These are phyloP conservation scores for Thalassophryne amazonica DNA, from an alignment of 2,797 vertebrate genomes.

Conservation along the genomic window DNA sequence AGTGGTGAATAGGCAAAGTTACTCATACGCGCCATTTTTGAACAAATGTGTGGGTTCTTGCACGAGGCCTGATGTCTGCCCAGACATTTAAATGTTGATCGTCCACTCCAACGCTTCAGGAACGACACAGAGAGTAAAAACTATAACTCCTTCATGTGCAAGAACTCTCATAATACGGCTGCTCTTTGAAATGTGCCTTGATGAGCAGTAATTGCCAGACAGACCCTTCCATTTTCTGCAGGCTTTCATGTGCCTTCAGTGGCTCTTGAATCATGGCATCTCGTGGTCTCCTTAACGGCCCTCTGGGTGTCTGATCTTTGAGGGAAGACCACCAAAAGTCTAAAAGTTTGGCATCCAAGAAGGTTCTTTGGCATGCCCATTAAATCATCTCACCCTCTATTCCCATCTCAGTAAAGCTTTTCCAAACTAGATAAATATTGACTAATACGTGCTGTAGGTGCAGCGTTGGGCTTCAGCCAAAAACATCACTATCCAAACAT, in stretches of 20 bases:
- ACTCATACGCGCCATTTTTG: too few relatives aligned
- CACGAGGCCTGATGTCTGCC: slow-evolving; percentile 45
- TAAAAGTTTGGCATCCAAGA: slow-evolving; percentile 65
- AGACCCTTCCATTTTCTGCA: slow-evolving; percentile 57
- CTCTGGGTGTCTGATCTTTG: slow-evolving; percentile 59
- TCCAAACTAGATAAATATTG: slow-evolving; percentile 83
- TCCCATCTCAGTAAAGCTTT: slow-evolving; percentile 80
- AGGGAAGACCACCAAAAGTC: slow-evolving; percentile 78
- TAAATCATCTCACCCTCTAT: slow-evolving; percentile 78
- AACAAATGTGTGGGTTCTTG: too few relatives aligned
- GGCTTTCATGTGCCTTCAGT: slow-evolving; percentile 71
- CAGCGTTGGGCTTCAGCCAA: slow-evolving; percentile 72
- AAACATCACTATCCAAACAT: slow-evolving; percentile 64
- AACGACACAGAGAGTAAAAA: slow-evolving; percentile 47
- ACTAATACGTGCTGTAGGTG: slow-evolving; percentile 77
- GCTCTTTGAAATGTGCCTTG: slow-evolving; percentile 65
- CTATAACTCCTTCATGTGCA: slow-evolving; percentile 62
- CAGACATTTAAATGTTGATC: slow-evolving; percentile 39
- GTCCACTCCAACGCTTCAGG: slow-evolving; percentile 48
- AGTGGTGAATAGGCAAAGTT: too few relatives aligned
- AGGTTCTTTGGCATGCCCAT: slow-evolving; percentile 69
- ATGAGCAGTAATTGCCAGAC: slow-evolving; percentile 67
- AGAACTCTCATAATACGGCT: slow-evolving; percentile 57
- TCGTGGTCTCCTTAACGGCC: slow-evolving; percentile 69
- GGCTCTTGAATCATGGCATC: slow-evolving; percentile 66